These are phyloP conservation scores for Callipepla californica DNA, from an alignment of 2,113 vertebrate genomes.

Conservation along the genomic window DNA sequence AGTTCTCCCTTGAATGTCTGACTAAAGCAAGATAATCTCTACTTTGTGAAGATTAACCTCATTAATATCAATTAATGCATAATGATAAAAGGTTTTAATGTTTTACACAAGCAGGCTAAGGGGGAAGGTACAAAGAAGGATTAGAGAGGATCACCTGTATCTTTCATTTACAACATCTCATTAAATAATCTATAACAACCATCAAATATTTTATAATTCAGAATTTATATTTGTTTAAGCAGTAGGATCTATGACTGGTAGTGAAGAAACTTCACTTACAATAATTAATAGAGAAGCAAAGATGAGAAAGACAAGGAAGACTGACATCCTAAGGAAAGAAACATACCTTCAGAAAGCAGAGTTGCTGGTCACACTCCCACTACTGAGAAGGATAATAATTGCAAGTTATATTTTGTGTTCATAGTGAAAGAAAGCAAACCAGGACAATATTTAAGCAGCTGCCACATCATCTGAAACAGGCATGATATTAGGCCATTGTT, in stretches of 20 bases:
- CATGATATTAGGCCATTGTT: accelerated
- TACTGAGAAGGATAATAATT: not conserved
- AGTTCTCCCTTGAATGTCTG: conserved; percentile 33
- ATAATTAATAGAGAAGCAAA: not conserved
- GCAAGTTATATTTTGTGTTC: not conserved
- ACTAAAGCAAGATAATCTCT: conserved; percentile 63
- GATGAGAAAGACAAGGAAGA: not conserved
- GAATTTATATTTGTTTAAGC: conserved; percentile 16
- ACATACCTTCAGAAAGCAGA: not conserved
- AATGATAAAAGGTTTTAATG: conserved; percentile 45
- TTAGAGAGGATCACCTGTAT: conserved; percentile 35
- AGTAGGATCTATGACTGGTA: not conserved
- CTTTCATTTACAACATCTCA: conserved; percentile 35
- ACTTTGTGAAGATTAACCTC: conserved; percentile 58
- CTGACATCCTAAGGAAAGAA: not conserved
- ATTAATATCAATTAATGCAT: conserved; percentile 68
- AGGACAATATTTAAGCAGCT: not conserved
- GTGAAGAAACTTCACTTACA: not conserved
- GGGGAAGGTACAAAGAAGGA: not conserved
- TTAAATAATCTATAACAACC: conserved; percentile 37
- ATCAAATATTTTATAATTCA: not conserved
- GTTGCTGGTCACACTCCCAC: no score
- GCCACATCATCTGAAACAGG: no score
- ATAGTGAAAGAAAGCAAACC: not conserved
- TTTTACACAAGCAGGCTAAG: conserved; percentile 13